Conservation (phyloP, 2,797 vertebrate species). For the Urocyon cinereoargenteus region DNA sequence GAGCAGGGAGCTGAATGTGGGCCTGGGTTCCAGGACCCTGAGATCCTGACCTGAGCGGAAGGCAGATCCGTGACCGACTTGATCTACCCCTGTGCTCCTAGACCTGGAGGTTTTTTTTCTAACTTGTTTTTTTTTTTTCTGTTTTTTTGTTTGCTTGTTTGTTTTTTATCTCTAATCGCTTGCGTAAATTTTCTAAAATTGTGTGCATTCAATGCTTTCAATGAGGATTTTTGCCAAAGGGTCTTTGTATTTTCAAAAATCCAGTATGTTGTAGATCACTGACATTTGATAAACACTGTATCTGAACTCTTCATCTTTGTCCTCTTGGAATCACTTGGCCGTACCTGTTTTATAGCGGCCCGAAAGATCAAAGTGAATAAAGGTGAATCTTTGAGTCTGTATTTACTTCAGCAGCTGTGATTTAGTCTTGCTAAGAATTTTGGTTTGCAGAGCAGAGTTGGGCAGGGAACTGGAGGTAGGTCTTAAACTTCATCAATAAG, state of each 20-base stretch:
- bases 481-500: background rate
- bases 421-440: background rate
- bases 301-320: background rate
- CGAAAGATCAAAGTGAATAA: conserved; percentile 19
- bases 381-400: background rate
- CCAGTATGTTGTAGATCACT: background rate
- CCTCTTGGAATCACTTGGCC: background rate
- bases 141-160: background rate
- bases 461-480: background rate
- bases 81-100: background rate
- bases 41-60: background rate
- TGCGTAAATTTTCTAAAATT: background rate
- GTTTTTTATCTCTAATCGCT: background rate
- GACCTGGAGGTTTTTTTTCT: background rate
- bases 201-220: background rate
- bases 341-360: background rate
- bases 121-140: background rate
- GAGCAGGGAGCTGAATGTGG: accelerated
- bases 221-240: background rate
- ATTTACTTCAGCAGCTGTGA: conserved; percentile 6
- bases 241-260: background rate
- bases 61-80: background rate
- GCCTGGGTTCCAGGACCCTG: background rate
- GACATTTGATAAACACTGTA: background rate
- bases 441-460: background rate